phyloP scores from a whole-genome alignment of 2,797 vertebrate genomes.

The Hybognathus amarus region DNA sequence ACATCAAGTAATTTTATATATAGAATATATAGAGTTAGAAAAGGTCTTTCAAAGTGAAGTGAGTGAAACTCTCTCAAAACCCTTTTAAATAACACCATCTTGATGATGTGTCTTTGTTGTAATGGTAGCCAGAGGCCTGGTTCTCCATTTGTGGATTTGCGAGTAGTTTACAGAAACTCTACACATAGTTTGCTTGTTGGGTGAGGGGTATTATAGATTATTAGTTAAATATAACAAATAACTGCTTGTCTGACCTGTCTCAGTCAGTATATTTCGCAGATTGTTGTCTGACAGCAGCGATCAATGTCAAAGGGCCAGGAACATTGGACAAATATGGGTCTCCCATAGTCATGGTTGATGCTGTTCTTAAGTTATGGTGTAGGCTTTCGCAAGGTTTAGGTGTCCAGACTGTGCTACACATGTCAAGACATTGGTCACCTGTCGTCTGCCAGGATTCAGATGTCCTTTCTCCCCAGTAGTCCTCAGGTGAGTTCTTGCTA shows the following conservation, averaged over 20 bases:
- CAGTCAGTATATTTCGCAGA: background rate
- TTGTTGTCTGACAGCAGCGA: background rate
- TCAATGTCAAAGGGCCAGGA: background rate
- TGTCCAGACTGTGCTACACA: background rate
- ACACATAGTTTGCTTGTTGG: background rate
- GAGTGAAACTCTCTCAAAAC: background rate
- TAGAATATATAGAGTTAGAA: background rate
- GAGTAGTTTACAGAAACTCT: background rate
- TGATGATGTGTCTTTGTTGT: background rate
- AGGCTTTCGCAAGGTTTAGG: background rate
- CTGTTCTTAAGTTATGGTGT: background rate
- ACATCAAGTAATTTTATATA: background rate
- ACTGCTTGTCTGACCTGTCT: background rate
- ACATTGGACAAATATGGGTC: background rate
- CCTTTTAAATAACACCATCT: background rate
- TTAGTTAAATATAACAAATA: background rate
- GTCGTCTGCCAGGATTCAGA: background rate
- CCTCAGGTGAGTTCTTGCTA: background rate
- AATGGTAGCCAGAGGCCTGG: background rate
- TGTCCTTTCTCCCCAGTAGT: background rate
- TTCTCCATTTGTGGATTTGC: background rate
- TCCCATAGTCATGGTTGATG: background rate
- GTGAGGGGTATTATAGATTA: background rate
- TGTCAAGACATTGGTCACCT: background rate
- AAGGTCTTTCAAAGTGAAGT: background rate